Percentiles rank a stretch among this genome's conserved stretches.
These are phyloP conservation scores for Romanogobio albipinnatus DNA, from an alignment of 2,113 vertebrate genomes.

Conservation along the genomic window DNA sequence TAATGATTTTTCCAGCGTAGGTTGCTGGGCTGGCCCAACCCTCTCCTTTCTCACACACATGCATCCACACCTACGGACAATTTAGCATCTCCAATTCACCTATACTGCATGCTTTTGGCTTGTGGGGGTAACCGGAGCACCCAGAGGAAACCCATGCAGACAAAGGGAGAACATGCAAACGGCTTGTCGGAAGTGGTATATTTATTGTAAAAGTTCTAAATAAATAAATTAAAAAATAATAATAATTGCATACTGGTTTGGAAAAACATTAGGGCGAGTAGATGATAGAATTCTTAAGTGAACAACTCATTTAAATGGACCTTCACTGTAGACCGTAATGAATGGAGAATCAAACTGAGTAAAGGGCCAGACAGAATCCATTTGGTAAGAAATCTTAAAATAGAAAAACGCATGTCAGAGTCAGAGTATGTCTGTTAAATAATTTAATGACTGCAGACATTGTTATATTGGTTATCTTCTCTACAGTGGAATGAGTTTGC, in stretches of 20 bases:
- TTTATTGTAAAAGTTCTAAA: background rate
- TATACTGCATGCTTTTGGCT: no score
- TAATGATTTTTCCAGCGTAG: no score
- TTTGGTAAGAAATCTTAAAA: conserved; percentile 55
- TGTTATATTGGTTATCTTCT: conserved; percentile 46
- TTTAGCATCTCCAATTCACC: no score
- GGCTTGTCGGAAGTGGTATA: no score
- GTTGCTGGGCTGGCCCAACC: no score
- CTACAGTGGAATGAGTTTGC: background rate
- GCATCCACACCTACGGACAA: no score
- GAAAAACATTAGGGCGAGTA: background rate
- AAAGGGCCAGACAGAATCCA: conserved; percentile 41
- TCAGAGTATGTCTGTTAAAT: conserved; percentile 42
- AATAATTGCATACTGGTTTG: background rate
- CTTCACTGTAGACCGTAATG: conserved; percentile 62
- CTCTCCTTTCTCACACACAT: no score
- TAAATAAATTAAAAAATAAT: background rate
- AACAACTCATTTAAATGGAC: conserved; percentile 61
- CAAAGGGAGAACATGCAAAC: no score
- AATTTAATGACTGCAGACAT: conserved; percentile 51
- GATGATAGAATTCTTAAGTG: background rate
- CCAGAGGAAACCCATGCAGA: no score
- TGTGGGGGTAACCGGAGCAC: no score
- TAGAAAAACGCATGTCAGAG: conserved; percentile 48
- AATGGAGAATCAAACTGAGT: conserved; percentile 37